Evolutionary conservation across 2,888 invertebrate species (phyloP).

Genomic region (Rambutsinella grinnellia): DNA sequence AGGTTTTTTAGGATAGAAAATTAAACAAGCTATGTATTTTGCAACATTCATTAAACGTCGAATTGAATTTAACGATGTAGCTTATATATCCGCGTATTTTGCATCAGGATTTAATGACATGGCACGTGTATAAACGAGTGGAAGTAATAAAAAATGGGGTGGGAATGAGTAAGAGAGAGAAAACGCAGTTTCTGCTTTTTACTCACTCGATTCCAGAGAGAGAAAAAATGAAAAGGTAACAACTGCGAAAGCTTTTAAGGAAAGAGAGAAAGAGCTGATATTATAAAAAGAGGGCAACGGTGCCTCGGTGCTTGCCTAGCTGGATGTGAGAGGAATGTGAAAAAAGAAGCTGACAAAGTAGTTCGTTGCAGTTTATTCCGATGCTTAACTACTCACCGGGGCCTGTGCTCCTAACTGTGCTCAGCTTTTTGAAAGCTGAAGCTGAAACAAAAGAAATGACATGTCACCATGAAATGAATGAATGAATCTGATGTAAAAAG

Average conservation of each 20-base stretch:
- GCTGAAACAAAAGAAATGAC: background rate
- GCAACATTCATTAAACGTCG: no score
- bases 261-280: background rate
- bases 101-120: no score
- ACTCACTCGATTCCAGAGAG: constrained; percentile 21
- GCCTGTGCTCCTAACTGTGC: no score
- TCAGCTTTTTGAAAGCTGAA: background rate
- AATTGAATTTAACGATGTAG: no score
- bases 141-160: background rate
- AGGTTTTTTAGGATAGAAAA: no score
- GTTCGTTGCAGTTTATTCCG: background rate
- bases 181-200: background rate
- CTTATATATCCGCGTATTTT: no score
- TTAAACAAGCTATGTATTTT: no score
- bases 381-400: background rate
- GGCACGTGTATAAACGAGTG: background rate
- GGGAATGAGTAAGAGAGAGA: background rate
- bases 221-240: constrained; percentile 14
- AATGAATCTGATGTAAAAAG: background rate
- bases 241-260: constrained; percentile 23
- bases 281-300: background rate
- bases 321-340: background rate
- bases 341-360: constrained; percentile 6
- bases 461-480: background rate
- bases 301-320: no score